A percentile compares a stretch with the other conserved stretches of the same genome.
These are phyloP conservation scores for Loxodonta africana DNA, from an alignment of 2,113 vertebrate genomes.

Conservation along the genomic window DNA sequence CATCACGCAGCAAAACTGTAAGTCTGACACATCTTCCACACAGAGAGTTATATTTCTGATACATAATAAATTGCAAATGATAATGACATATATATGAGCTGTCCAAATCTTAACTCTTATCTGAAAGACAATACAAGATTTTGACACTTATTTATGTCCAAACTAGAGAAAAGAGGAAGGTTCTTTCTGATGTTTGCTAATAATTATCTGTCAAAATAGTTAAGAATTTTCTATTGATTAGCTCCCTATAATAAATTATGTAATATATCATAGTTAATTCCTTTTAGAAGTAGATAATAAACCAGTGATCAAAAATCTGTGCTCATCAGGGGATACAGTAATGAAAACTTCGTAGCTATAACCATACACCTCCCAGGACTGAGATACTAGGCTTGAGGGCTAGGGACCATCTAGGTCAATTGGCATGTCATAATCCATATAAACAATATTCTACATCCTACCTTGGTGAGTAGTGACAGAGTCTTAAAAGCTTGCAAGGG, in stretches of 20 bases:
- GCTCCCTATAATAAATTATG: not conserved
- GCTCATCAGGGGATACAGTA: not conserved
- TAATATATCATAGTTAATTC: not conserved
- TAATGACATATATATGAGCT: not conserved
- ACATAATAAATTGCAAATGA: not conserved
- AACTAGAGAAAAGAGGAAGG: not conserved
- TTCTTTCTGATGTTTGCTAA: not conserved
- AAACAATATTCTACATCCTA: too few species aligned
- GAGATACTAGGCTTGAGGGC: too few species aligned
- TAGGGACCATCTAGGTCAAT: too few species aligned
- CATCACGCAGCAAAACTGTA: not conserved
- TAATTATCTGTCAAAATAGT: slow-evolving; percentile 43
- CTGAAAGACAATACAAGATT: slow-evolving; percentile 35
- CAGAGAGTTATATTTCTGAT: not conserved
- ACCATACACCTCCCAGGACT: too few species aligned
- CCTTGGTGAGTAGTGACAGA: too few species aligned
- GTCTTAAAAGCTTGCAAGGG: too few species aligned
- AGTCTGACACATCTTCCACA: not conserved
- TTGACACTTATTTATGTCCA: slow-evolving; percentile 3
- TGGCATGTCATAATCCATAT: too few species aligned
- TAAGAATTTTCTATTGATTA: not conserved
- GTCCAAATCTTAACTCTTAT: not conserved
- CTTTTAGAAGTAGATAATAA: slow-evolving; percentile 30
- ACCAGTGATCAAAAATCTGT: not conserved
- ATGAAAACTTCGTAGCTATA: too few species aligned